A percentile compares a stretch with the other conserved stretches of the same genome.
These are phyloP conservation scores for Rotaria magnacalcarata DNA, from an alignment of 2,888 invertebrate genomes.

Conservation along the genomic window DNA sequence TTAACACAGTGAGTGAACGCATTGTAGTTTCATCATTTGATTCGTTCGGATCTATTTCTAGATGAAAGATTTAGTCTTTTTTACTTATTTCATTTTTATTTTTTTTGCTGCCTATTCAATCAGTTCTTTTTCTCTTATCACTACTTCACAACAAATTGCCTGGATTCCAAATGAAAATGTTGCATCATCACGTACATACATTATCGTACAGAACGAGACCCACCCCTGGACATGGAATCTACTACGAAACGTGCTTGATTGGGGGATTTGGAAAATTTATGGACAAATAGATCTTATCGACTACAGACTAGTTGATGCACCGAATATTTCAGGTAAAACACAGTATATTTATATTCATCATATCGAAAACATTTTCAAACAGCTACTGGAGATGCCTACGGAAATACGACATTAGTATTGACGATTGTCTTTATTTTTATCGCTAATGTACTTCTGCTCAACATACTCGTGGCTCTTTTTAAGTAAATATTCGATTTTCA, in stretches of 20 bases:
- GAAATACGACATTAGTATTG: background rate
- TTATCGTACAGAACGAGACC: background rate
- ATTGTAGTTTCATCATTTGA: too few species aligned
- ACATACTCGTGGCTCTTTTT: background rate
- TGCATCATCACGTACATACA: background rate
- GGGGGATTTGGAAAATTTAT: background rate
- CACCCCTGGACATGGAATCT: background rate
- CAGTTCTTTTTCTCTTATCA: background rate
- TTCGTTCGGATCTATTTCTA: too few species aligned
- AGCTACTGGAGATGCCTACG: background rate
- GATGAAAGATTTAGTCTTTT: background rate
- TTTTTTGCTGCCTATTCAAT: background rate
- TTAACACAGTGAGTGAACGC: too few species aligned
- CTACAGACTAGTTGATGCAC: background rate
- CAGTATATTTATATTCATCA: too few species aligned
- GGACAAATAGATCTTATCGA: background rate
- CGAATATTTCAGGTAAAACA: too few species aligned
- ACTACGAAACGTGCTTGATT: background rate
- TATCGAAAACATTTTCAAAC: too few species aligned
- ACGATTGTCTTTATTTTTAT: background rate
- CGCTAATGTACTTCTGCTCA: background rate
- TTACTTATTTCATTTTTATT: background rate
- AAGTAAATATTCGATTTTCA: background rate
- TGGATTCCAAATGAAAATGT: background rate
- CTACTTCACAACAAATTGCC: background rate